phyloP scores from a whole-genome alignment of 2,888 invertebrate species.

The Muscina levida region DNA sequence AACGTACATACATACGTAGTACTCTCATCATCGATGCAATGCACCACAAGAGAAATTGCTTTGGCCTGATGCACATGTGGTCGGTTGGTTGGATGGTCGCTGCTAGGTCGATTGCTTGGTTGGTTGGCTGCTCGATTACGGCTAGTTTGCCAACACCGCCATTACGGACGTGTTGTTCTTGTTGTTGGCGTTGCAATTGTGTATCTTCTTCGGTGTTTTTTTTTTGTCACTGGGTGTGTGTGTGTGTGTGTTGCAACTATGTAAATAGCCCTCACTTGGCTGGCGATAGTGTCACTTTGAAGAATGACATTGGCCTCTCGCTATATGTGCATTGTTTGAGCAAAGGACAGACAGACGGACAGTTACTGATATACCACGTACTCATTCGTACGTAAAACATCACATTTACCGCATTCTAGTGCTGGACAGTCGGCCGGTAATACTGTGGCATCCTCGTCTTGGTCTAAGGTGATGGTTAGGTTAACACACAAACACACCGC shows the following conservation, averaged over 20 bases:
- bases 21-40: slow-evolving; percentile 36
- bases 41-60: slow-evolving; percentile 35
- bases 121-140: slow-evolving; percentile 27
- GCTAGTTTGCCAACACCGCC: slow-evolving; percentile 30
- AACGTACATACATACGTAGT: too few species aligned
- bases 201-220: slow-evolving; percentile 36
- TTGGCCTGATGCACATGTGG: slow-evolving; percentile 61
- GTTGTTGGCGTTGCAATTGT: slow-evolving; percentile 26
- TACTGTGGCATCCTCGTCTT: not conserved
- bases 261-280: slow-evolving; percentile 64
- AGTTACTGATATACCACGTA: not conserved
- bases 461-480: not conserved
- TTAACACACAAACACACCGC: slow-evolving; percentile 15
- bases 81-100: slow-evolving; percentile 41
- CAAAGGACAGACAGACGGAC: slow-evolving; percentile 3
- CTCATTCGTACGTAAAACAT: not conserved
- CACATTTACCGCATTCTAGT: slow-evolving; percentile 31
- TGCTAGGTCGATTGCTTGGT: not conserved
- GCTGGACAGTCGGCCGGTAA: slow-evolving; percentile 8
- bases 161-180: not conserved
- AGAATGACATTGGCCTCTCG: slow-evolving; percentile 59
- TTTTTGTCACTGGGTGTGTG: slow-evolving; percentile 1
- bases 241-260: slow-evolving; percentile 48
- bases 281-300: slow-evolving; percentile 66
- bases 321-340: slow-evolving; percentile 26